Base-by-base conservation (phyloP, 2,888 invertebrate genomes). In the Drymonia ruficornis region DNA sequence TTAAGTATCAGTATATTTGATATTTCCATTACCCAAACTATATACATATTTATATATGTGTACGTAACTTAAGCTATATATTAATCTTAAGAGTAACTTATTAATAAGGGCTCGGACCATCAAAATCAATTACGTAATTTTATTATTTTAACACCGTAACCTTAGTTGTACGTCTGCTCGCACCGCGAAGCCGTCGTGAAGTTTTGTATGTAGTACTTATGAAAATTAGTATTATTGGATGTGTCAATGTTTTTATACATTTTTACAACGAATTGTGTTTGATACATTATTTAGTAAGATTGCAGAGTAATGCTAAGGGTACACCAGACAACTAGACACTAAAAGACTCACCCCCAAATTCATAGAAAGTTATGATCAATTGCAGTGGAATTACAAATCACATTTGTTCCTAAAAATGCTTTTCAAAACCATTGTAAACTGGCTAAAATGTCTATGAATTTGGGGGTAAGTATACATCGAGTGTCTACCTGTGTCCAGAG, bases 221-320 rank as follows among this genome's bases (percentile, higher is more conserved):
- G 66, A 76, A 65, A 45, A 62, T 74, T 83, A 86, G 82, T 85
- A 84, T 83, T 87, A 85, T 63, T n/a, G 58, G 50, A 78, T 54
- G 81, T 79, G 82, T 86, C 83, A 83, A 84, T 81, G 83, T 79
- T 89, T 86, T 90, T 89, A 86, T 89, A 91, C 82, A 86, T 84
- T 87, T 45, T 83, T 89, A 90, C 89, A 86, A 89, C 84, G 86
- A 86, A 84, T 66, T 55, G 59, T 65, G 56, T 62, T 67, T 68
- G 56, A 16, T 53, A 59, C 53, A 12, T n/a, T 47, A 48, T 31
- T 7, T 45, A 53, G 47, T 63, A 23, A 23, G 23, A 23, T 23
- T 6, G 7, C 23, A 23, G 23, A 6, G 23, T 23, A 6, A 23
- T n/a, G n/a, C n/a, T n/a, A n/a, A n/a, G n/a, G n/a, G n/a, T n/a